Evolutionary conservation across 2,797 vertebrate species (phyloP).

Genomic region (Sphenodon punctatus): DNA sequence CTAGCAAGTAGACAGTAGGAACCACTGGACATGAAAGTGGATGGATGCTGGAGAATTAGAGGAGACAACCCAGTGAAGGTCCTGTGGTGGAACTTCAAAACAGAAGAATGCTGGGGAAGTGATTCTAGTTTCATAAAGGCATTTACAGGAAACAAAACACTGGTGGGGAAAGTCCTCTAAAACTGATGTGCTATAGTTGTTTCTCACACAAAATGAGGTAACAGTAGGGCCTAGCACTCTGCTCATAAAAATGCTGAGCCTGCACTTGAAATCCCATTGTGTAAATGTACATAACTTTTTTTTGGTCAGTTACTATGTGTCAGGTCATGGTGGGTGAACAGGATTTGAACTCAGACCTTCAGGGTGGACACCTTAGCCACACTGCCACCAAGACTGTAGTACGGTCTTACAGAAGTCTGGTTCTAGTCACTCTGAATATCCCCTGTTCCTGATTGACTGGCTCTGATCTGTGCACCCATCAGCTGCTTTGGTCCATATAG

Average conservation of each 20-base stretch:
- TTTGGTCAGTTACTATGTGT: too few species aligned
- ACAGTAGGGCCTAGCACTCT: neutral
- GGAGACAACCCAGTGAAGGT: slow-evolving; percentile 8
- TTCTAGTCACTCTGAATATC: too few species aligned
- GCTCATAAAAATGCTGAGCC: neutral
- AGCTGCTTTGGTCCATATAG: too few species aligned
- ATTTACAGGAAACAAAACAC: neutral
- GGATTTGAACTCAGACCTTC: too few species aligned
- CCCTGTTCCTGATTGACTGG: too few species aligned
- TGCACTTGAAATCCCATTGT: neutral
- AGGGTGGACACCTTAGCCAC: too few species aligned
- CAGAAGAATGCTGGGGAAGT: neutral
- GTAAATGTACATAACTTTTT: neutral
- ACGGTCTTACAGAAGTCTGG: too few species aligned
- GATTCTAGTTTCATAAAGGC: neutral
- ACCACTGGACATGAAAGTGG: slow-evolving; percentile 16
- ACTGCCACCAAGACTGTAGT: too few species aligned
- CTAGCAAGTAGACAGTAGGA: neutral
- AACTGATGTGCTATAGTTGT: too few species aligned
- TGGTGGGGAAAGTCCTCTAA: neutral
- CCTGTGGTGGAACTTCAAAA: neutral
- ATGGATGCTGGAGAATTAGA: accelerated
- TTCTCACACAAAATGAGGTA: too few species aligned
- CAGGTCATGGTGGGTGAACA: too few species aligned
- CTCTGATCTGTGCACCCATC: too few species aligned